Evolutionary conservation across 35 echinoderm and acorn worm genomes (phyloP).

Genomic region (Heliocidaris erythrogramma): DNA sequence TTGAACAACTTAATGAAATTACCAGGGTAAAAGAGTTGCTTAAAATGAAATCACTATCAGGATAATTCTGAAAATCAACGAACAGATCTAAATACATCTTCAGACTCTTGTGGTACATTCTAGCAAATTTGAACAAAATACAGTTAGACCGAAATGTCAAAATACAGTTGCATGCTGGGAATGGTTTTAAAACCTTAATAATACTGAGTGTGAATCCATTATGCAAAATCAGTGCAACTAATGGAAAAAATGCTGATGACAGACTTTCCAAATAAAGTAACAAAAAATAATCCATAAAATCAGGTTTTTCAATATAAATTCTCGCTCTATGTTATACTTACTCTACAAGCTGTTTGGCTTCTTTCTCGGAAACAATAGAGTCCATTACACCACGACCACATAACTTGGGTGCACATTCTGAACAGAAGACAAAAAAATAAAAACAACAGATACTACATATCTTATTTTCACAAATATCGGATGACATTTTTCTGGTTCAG

Average conservation of each 20-base stretch:
- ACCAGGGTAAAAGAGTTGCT: neutral
- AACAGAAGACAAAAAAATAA: neutral
- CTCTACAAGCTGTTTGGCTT: conserved; percentile 59
- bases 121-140: too few species aligned
- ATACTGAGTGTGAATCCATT: too few species aligned
- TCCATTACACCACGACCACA: conserved; percentile 61
- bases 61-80: neutral
- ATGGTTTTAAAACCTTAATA: too few species aligned
- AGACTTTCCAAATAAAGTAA: too few species aligned
- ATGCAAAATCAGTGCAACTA: too few species aligned
- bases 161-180: too few species aligned
- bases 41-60: neutral
- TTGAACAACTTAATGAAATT: neutral
- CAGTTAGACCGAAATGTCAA: too few species aligned
- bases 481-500: too few species aligned
- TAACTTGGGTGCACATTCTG: conserved; percentile 59
- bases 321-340: neutral
- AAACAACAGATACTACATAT: neutral
- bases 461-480: neutral
- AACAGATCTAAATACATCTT: neutral
- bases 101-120: too few species aligned
- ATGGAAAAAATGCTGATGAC: too few species aligned
- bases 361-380: conserved; percentile 38
- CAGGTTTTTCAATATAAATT: too few species aligned
- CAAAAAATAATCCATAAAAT: too few species aligned